Conservation (phyloP, 2,888 invertebrate species). For the Anthoptus insignis region DNA sequence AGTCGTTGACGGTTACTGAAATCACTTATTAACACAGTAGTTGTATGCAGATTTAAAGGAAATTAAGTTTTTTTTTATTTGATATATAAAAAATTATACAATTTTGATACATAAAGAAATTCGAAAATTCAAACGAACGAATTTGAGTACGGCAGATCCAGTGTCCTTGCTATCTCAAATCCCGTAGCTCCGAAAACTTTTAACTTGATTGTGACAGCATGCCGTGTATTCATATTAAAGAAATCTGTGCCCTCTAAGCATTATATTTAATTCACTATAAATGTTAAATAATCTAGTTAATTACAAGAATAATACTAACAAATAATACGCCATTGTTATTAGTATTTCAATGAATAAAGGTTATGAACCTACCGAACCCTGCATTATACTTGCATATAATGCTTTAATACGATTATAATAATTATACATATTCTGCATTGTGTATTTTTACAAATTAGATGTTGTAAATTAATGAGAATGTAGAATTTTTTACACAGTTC, state of each 20-base stretch:
- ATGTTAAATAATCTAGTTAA: constrained; percentile 21
- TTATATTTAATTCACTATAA: constrained; percentile 13
- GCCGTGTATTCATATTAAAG: background rate
- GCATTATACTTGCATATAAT: constrained; percentile 30
- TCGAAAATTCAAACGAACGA: too few species aligned
- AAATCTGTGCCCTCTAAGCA: constrained; percentile 1
- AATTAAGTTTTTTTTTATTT: too few species aligned
- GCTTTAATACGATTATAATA: constrained; percentile 23
- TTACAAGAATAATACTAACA: constrained; percentile 19
- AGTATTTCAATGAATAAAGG: constrained; percentile 22
- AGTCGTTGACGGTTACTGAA: too few species aligned
- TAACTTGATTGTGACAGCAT: background rate
- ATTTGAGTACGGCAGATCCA: too few species aligned
- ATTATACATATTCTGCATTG: constrained; percentile 27
- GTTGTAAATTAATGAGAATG: constrained; percentile 31
- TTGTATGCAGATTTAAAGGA: too few species aligned
- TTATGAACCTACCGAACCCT: constrained; percentile 27
- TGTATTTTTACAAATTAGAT: constrained; percentile 38
- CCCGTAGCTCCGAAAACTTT: too few species aligned
- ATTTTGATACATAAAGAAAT: too few species aligned
- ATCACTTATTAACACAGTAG: too few species aligned
- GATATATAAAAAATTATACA: too few species aligned
- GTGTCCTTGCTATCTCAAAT: too few species aligned
- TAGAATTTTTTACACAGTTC: constrained; percentile 29
- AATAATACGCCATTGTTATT: constrained; percentile 33